Percentiles rank a stretch among this genome's conserved stretches.
phyloP scores from a whole-genome alignment of 1,140 invertebrate genomes.

The Hetaerina americana region DNA sequence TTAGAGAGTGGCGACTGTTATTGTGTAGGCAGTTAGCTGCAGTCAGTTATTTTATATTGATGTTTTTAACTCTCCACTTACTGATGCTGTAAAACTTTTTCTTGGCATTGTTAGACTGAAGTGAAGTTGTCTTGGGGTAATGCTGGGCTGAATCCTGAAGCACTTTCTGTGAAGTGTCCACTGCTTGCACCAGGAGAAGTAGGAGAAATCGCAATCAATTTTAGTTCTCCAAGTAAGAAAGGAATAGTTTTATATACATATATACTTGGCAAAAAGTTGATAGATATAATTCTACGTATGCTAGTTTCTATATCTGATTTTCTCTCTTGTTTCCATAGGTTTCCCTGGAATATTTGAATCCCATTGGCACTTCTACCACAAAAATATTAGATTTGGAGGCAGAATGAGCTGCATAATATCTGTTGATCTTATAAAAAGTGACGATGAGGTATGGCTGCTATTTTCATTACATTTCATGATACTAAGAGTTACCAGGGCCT shows the following conservation, averaged over 20 bases:
- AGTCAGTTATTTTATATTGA: no score
- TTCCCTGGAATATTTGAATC: constrained; percentile 26
- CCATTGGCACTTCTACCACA: constrained; percentile 28
- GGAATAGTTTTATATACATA: background rate
- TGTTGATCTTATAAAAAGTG: constrained; percentile 15
- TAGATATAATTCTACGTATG: no score
- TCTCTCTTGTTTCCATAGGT: constrained; percentile 17
- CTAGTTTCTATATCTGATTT: background rate
- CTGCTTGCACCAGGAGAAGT: constrained; percentile 23
- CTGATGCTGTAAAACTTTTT: no score
- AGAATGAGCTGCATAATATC: constrained; percentile 24
- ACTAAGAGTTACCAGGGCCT: no score
- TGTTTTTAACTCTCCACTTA: no score
- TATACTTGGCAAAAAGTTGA: background rate
- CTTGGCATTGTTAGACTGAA: constrained; percentile 26
- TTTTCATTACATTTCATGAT: no score
- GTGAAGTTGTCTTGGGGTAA: constrained; percentile 26
- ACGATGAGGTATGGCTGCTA: background rate
- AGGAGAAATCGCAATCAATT: constrained; percentile 22
- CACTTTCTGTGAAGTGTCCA: constrained; percentile 22
- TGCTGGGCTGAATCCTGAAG: constrained; percentile 19
- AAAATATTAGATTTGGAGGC: constrained; percentile 25
- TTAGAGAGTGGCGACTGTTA: no score
- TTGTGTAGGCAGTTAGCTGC: no score
- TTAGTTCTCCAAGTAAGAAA: constrained; percentile 24